Evolutionary conservation across 2,888 invertebrate genomes (phyloP).

Genomic region (Amitus sp.): DNA sequence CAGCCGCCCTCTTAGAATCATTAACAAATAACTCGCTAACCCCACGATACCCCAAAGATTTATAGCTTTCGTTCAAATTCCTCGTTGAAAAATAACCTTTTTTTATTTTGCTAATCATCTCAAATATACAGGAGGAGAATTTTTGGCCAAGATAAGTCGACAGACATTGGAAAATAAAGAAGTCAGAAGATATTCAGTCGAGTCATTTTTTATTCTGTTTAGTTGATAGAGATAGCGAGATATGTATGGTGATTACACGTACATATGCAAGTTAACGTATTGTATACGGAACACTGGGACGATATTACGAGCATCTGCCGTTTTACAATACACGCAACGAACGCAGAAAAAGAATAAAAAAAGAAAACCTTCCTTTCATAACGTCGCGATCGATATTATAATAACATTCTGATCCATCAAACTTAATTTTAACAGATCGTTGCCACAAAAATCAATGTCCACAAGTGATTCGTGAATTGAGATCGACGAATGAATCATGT

Average conservation of each 20-base stretch:
- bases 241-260: constrained; percentile 47
- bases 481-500: constrained; percentile 40
- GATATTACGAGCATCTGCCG: constrained; percentile 17
- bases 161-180: constrained; percentile 2
- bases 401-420: no score
- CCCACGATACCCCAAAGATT: background rate
- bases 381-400: no score
- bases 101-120: no score
- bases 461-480: constrained; percentile 32
- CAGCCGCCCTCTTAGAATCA: constrained; percentile 15
- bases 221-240: constrained; percentile 50
- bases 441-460: no score
- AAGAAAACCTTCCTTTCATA: background rate
- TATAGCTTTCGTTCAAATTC: background rate
- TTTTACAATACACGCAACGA: constrained; percentile 16
- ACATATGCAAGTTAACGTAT: constrained; percentile 45
- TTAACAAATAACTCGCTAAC: constrained; percentile 25
- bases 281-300: constrained; percentile 49
- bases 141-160: background rate
- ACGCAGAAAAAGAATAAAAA: constrained; percentile 22
- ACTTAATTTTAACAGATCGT: no score
- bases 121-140: no score
- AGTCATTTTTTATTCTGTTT: constrained; percentile 47
- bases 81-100: background rate
- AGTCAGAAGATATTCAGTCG: constrained; percentile 17